Evolutionary conservation across 1,140 invertebrate species (phyloP).

Genomic region (Cephus cinctus): DNA sequence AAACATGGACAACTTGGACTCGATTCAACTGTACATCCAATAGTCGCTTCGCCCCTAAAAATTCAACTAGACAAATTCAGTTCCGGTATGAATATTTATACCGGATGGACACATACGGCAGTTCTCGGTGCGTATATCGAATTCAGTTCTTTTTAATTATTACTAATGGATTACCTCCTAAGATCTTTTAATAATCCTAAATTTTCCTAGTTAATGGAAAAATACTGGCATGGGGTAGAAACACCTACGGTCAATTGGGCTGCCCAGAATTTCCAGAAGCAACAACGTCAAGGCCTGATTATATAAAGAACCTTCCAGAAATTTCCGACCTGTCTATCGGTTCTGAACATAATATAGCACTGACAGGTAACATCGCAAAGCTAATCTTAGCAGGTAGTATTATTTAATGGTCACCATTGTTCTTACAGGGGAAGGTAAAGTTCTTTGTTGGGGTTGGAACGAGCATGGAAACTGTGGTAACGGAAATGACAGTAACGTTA

Average conservation of each 20-base stretch:
- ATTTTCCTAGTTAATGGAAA: conserved; percentile 51
- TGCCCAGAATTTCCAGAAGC: conserved; percentile 18
- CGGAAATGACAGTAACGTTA: conserved; percentile 63
- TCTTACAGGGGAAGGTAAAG: conserved; percentile 58
- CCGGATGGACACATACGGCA: conserved; percentile 76
- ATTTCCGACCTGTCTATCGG: conserved; percentile 66
- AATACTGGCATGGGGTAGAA: conserved; percentile 75
- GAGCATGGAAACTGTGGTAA: conserved; percentile 87
- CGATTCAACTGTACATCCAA: conserved; percentile 48
- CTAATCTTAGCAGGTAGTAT: background rate
- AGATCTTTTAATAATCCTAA: background rate
- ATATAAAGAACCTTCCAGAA: conserved; percentile 33
- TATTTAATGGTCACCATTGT: conserved; percentile 5
- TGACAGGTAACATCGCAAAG: conserved; percentile 44
- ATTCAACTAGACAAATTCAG: conserved; percentile 12
- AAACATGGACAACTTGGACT: conserved; percentile 70
- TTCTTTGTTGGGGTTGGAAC: conserved; percentile 89
- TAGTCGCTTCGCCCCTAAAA: conserved; percentile 56
- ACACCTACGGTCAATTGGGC: conserved; percentile 76
- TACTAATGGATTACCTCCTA: conserved; percentile 4
- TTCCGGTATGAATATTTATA: conserved; percentile 48
- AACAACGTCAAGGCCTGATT: conserved; percentile 26
- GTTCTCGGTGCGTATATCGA: conserved; percentile 51
- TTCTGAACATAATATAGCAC: conserved; percentile 74
- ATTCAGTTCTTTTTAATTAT: conserved; percentile 2